Conservation (phyloP, 2,113 vertebrate species). For the Siniperca chuatsi region DNA sequence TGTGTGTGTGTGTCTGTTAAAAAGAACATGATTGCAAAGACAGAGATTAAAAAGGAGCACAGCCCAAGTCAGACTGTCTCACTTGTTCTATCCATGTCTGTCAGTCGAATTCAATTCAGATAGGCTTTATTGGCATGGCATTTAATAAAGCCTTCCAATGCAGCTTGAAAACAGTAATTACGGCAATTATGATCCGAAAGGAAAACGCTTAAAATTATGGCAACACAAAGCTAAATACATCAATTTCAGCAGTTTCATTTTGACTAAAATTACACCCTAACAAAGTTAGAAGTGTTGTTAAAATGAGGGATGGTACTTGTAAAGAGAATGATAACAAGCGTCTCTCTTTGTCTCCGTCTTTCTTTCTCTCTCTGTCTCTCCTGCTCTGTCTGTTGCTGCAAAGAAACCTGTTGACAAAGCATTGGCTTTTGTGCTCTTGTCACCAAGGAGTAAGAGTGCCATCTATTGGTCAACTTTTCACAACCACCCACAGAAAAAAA, state of each 20-base stretch:
- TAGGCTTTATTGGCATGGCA: conserved; percentile 56
- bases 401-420: conserved; percentile 77
- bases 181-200: conserved; percentile 64
- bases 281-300: conserved; percentile 58
- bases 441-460: conserved; percentile 74
- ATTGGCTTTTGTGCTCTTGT: conserved; percentile 24
- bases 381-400: conserved; percentile 43
- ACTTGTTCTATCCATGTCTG: conserved; percentile 39
- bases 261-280: conserved; percentile 61
- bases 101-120: conserved; percentile 59
- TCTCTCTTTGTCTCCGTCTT: conserved; percentile 53
- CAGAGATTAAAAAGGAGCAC: conserved; percentile 37
- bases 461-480: conserved; percentile 68
- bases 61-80: conserved; percentile 24
- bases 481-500: background rate
- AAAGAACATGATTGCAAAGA: conserved; percentile 47
- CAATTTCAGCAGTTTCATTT: conserved; percentile 61
- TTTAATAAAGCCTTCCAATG: conserved; percentile 66
- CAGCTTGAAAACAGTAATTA: conserved; percentile 73
- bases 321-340: conserved; percentile 53
- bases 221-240: conserved; percentile 68
- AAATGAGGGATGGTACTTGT: conserved; percentile 37
- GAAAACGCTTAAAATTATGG: conserved; percentile 68
- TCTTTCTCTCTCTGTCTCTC: conserved; percentile 31
- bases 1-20: conserved; percentile 26